Evolutionary conservation across 2,113 vertebrate species (phyloP), one percentile per base, ranked within the genome.

Genomic region (Ceuthmochares aereus): DNA sequence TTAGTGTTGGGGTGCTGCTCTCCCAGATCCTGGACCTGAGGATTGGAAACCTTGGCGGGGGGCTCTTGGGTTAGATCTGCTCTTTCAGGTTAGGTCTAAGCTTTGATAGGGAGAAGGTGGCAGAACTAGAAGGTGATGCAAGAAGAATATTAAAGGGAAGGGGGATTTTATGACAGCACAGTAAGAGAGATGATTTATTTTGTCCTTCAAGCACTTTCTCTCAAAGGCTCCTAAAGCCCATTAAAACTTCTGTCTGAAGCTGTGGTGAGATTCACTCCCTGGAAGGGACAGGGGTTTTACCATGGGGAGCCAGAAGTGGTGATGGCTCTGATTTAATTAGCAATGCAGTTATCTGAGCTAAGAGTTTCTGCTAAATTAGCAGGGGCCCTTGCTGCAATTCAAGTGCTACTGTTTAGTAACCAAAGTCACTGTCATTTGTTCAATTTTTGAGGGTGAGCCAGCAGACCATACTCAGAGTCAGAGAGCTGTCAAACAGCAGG

Each of bases 311-410:
- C 89, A 91, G 77, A 18, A 69, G 78, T 77, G 67, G 81, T 27
- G 56, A 77, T 83, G 87, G 63, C 87, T 94, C 63, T 94, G 84
- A 68, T 93, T 93, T 94, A 87, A 95, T 93, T 87, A 93, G 74
- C 74, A 73, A 89, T 87, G 78, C 94, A 94, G 89, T 87, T 93
- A 76, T 29, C 77, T 89, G 73, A 96, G 91, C 93, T 87, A 58
- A 92, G 70, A 30, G 58, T 78, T 96, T 85, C 91, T 83, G 70
- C 78, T 94, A 47, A 96, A 94, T 91, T 76, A 93, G 49, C 84
- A 90, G 84, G 55, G 45, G 52, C 43, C 87, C 52, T 78, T 54
- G 69, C 55, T 59, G 91, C 84, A 93, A 89, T 95, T 79, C 82
- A 90, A 91, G 74, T 37, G 74, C 67, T 79, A 19, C 81, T 89